A percentile compares a stretch with the other conserved stretches of the same genome.
phyloP scores from a whole-genome alignment of 2,888 invertebrate species.

The Philereme vetulata region DNA sequence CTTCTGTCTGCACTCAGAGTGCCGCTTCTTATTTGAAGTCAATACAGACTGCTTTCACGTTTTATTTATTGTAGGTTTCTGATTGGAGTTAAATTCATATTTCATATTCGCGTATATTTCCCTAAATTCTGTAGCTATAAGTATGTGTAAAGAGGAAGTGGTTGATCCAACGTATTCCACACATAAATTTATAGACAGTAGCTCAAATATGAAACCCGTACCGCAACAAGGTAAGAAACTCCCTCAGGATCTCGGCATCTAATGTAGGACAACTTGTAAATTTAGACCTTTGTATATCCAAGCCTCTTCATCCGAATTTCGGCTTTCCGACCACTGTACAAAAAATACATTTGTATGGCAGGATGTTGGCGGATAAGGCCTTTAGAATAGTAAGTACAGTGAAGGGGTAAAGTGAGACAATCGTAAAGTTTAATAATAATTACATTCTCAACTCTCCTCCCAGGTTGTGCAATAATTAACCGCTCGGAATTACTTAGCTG shows the following conservation, averaged over 20 bases:
- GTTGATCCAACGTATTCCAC: slow-evolving; percentile 43
- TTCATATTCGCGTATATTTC: too few species aligned
- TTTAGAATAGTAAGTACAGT: slow-evolving; percentile 48
- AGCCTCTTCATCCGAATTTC: slow-evolving; percentile 42
- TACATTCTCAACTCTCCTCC: slow-evolving; percentile 83
- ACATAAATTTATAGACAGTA: slow-evolving; percentile 69
- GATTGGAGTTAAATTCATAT: too few species aligned
- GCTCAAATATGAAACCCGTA: slow-evolving; percentile 79
- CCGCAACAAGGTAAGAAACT: slow-evolving; percentile 81
- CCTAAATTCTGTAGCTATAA: not conserved
- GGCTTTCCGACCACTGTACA: slow-evolving; percentile 37
- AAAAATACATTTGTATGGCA: slow-evolving; percentile 45
- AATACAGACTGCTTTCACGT: too few species aligned
- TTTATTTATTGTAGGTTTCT: too few species aligned
- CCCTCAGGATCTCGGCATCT: slow-evolving; percentile 76
- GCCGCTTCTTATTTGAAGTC: too few species aligned
- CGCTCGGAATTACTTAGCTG: slow-evolving; percentile 83
- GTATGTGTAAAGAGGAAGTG: not conserved
- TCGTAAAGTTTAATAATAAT: slow-evolving; percentile 85
- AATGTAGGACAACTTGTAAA: slow-evolving; percentile 54
- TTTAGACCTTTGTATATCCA: slow-evolving; percentile 39
- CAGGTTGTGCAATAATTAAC: slow-evolving; percentile 83
- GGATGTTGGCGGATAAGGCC: slow-evolving; percentile 44
- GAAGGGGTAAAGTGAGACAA: slow-evolving; percentile 84
- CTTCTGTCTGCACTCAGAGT: too few species aligned